These are phyloP conservation scores for Serripes groenlandicus DNA, from an alignment of 2,888 invertebrate species.

Conservation along the genomic window DNA sequence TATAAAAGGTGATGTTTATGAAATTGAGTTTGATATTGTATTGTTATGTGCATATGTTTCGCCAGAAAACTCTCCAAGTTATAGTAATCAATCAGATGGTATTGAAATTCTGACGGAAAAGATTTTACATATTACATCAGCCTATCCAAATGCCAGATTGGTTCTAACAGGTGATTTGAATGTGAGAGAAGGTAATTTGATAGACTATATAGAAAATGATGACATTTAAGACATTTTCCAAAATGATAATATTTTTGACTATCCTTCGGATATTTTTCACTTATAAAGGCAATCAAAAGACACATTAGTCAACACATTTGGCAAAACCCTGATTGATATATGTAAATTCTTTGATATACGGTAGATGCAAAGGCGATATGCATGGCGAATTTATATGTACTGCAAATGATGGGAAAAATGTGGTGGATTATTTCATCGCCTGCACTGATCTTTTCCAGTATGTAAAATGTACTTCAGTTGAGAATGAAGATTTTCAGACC, in stretches of 20 bases:
- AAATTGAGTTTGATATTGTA: neutral
- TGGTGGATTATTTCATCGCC: neutral
- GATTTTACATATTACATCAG: neutral
- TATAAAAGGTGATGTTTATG: neutral
- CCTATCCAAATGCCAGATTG: neutral
- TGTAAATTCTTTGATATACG: neutral
- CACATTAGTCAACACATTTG: neutral
- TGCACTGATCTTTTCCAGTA: neutral
- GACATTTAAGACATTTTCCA: neutral
- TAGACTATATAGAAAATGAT: neutral
- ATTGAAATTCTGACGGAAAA: neutral
- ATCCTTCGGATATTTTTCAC: neutral
- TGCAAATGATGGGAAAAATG: neutral
- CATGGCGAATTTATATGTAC: neutral
- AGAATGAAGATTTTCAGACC: neutral
- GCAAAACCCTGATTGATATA: neutral
- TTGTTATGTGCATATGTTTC: neutral
- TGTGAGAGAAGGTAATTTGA: neutral
- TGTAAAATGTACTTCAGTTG: neutral
- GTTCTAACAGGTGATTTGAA: neutral
- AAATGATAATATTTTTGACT: neutral
- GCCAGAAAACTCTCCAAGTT: neutral
- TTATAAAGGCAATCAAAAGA: neutral
- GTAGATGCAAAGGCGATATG: neutral
- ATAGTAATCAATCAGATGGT: neutral